Evolutionary conservation across 1,140 invertebrate species (phyloP).

Genomic region (Drosophila persimilis): DNA sequence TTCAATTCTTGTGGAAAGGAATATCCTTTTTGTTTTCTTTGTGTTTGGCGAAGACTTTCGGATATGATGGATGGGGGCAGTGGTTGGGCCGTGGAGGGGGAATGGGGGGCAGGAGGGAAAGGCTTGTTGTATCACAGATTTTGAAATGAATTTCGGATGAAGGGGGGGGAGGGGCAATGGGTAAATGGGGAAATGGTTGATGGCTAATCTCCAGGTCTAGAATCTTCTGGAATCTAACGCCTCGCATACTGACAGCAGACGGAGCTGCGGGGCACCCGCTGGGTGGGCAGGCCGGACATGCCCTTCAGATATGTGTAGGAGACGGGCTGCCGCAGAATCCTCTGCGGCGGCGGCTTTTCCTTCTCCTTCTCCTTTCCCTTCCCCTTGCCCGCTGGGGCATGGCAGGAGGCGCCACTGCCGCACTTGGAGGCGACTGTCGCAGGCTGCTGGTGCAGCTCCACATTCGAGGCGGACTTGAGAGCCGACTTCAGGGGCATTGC

Average conservation of each 20-base stretch:
- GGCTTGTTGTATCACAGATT: slow-evolving; percentile 73
- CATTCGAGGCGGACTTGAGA: slow-evolving; percentile 71
- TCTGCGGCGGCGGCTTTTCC: slow-evolving; percentile 85
- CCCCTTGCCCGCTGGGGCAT: slow-evolving; percentile 4
- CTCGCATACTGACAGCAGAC: slow-evolving; percentile 78
- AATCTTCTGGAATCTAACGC: slow-evolving; percentile 52
- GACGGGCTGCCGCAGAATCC: slow-evolving; percentile 89
- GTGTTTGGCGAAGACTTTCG: slow-evolving; percentile 31
- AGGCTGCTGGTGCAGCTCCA: slow-evolving; percentile 57
- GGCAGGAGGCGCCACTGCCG: slow-evolving; percentile 31
- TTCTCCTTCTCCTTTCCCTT: slow-evolving; percentile 60
- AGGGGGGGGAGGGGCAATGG: slow-evolving; percentile 1
- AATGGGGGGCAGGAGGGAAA: slow-evolving; percentile 22
- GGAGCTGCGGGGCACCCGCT: slow-evolving; percentile 87
- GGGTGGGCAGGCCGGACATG: slow-evolving; percentile 90
- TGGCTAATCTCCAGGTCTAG: too few species aligned
- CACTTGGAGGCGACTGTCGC: slow-evolving; percentile 24
- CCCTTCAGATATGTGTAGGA: slow-evolving; percentile 91
- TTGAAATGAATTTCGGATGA: slow-evolving; percentile 61
- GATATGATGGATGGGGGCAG: slow-evolving; percentile 20
- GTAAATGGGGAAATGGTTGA: neutral
- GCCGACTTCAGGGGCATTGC: slow-evolving; percentile 68
- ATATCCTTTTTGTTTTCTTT: neutral
- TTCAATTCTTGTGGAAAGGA: slow-evolving; percentile 1
- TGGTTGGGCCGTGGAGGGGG: neutral